Conservation (phyloP, 2,113 vertebrate genomes). For the Petromus typicus region DNA sequence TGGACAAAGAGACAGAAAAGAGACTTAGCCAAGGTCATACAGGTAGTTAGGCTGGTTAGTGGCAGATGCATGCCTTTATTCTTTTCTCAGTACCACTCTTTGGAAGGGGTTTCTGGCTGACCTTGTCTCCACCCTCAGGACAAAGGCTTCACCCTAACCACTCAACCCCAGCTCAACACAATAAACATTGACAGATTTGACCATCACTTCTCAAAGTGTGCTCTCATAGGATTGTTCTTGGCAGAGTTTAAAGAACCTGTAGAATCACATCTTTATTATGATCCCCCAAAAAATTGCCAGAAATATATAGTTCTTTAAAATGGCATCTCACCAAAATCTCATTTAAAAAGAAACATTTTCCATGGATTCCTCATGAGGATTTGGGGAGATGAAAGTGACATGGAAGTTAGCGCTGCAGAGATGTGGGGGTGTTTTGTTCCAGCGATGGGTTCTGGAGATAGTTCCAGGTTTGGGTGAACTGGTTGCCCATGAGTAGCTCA, state of each 20-base stretch:
- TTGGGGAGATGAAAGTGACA: neutral
- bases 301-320: constrained; percentile 41
- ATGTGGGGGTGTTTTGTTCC: neutral
- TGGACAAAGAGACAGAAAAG: neutral
- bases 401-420: neutral
- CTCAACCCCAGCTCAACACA: neutral
- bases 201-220: neutral
- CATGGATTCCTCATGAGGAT: neutral
- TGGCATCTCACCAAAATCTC: neutral
- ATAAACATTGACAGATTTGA: neutral
- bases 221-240: neutral
- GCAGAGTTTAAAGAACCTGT: neutral
- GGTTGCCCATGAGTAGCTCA: neutral
- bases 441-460: neutral
- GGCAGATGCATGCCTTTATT: neutral
- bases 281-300: neutral
- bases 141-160: neutral
- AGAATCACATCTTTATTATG: neutral
- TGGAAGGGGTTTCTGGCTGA: neutral
- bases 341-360: neutral
- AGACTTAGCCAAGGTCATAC: neutral
- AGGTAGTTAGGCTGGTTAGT: neutral
- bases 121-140: neutral
- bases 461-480: neutral
- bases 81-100: neutral